Evolutionary conservation across 2,888 invertebrate genomes (phyloP), one percentile per base, ranked within the genome.

Genomic region (Cylindroiulus punctatus): DNA sequence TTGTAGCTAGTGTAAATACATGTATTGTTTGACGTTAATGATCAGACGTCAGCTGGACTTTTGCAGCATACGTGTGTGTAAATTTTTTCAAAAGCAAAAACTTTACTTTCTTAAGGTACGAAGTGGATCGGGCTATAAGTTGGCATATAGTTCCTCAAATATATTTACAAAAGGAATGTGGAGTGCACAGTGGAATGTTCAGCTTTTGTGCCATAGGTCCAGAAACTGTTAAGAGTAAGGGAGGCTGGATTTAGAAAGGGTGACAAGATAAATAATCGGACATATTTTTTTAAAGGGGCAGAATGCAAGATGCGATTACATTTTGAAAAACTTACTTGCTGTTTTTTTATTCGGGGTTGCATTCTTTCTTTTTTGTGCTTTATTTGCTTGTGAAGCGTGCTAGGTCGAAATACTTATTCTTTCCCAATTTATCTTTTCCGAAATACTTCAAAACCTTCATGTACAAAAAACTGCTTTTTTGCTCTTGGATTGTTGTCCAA

Each of bases 201-300:
- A 40, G 26, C 22, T 83, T 83, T 17, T 83, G 19, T 40, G 40
- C 76, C 26, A 30, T 30, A 40, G 26, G 83, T 40, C 36, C 40
- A 83, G 22, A 42, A 83, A 42, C 40, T 83, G 26, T 40, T 42
- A n/a, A 36, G 44, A 36, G 40, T 19, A 22, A 40, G 40, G 83
- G 40, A 44, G 30, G 83, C 52, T 19, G 52, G 47, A 52, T 40
- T 84, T 47, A 17, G 52, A 47, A 84, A 47, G 57, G 85, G 65
- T 85, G 85, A 85, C 85, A 85, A 85, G 85, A 85, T 85, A 85
- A 85, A 85, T 85, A 85, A 85, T 85, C 65, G 85, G 85, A 85
- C 85, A 19, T 36, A n/a, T 42, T 22, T 42, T 42, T 84, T 44
- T 84, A 84, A 44, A 76, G 76, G 76, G 76, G 26, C 76, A 76